Evolutionary conservation across 1,140 invertebrate genomes (phyloP), one percentile per base, ranked within the genome.

Genomic region (Drosophila varians): DNA sequence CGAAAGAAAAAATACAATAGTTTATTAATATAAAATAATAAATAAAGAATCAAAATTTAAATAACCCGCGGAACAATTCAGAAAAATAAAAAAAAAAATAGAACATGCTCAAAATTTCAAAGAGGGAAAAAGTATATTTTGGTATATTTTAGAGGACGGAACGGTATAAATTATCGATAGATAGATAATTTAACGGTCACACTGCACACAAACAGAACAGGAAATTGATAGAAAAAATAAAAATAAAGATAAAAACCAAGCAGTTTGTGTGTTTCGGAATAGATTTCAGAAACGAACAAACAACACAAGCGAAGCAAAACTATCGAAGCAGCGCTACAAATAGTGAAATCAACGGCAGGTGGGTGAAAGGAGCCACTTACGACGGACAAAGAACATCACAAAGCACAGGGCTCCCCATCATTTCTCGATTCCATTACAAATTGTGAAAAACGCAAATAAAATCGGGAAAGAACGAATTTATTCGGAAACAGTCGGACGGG

Each of bases 351-450:
- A 26, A 31, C n/a, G 9, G 14, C n/a, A 34, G 21, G 65, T 52
- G 46, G 58, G 43, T 66, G 62, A 61, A 62, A 66, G 60, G 61
- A 52, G 38, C 36, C 62, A 19, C 45, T 52, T 25, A n/a, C 18
- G 36, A 12, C 45, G 19, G 23, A 70, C 66, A 70, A 70, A 70
- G 66, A 38, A 38, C n/a, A 14, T 11, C 28, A 31, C 28, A 11
- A 31, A 69, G 70, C 42, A 23, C 65, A 38, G 52, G 9, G 26
- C 43, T 19, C 45, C 26, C 21, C 52, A 23, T 38, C 7, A 36
- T 54, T 45, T 23, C n/a, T 31, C 36, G 36, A 38, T 38, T 38
- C 36, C 12, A 38, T 38, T 38, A 6, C 12, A 26, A 23, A 23
- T 28, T 19, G 53, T 70, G 53, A 14, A 14, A 43, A 47, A 46